Evolutionary conservation across 2,797 vertebrate genomes (phyloP), one percentile per base, ranked within the genome.

Genomic region (Peromyscus eremicus): DNA sequence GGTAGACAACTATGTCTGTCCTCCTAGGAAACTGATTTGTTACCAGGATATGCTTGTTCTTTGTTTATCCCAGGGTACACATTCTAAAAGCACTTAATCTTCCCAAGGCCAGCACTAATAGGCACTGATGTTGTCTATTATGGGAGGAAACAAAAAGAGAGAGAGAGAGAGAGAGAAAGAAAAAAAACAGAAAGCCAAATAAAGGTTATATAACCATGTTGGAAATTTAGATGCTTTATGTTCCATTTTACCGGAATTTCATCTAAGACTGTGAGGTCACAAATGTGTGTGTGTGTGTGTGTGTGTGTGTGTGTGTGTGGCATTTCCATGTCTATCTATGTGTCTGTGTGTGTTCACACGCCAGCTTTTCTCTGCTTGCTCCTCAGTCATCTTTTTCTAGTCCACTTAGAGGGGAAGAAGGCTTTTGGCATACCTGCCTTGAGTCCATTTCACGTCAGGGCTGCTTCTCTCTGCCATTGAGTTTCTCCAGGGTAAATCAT

Each of bases 81-180:
- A 77, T 94, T 97, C 85, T 93, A 97, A 98, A 97, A 97, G 97
- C 97, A 97, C 93, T 97, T 96, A 92, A 93, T 97, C 93, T 96
- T 94, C 92, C 93, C 94, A 98, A 97, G 94, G 96, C 94, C 92
- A 94, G 55, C 79, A 87, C 70, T 97, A 97, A 97, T 73, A 96
- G 96, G 40, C 82, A 86, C 89, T 94, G 94, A 95, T 96, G 52
- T 94, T 94, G 81, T 60, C 94, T 95, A 91, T 87, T 93, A 76
- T 87, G 82, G 23, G 19, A 25, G 3, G 6, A n/a, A 68, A 92
- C 2, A 89, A 29, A 27, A 73, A 70, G 14, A 70, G 32, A 70
- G 3, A 70, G 17, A n/a, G 0, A 16, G 14, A 16, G 14, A 55
- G 43, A 46, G 6, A 46, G 43, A 46, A 46, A 46, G 6, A 46